Conservation (phyloP, 2,797 vertebrate genomes). For the Tragelaphus eurycerus region DNA sequence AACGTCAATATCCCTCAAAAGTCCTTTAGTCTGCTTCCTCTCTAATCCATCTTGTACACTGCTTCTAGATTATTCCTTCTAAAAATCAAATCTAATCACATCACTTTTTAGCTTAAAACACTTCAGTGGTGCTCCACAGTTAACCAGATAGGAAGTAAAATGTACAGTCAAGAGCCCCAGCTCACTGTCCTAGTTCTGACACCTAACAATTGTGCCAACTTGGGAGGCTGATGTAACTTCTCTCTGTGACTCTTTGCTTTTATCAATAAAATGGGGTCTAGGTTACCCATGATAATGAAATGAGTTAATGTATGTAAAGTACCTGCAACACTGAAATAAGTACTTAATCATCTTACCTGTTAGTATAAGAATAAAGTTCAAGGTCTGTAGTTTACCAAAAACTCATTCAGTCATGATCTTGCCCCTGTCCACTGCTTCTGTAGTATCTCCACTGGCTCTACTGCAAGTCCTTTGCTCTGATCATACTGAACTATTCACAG, state of each 20-base stretch:
- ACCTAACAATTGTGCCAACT: not conserved
- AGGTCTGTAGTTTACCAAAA: not conserved
- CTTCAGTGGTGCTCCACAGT: not conserved
- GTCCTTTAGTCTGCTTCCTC: not conserved
- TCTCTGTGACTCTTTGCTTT: not conserved
- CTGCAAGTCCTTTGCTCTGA: not conserved
- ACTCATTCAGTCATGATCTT: not conserved
- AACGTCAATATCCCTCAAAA: not conserved
- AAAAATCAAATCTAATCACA: not conserved
- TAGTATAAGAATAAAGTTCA: not conserved
- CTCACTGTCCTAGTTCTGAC: not conserved
- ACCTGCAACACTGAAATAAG: not conserved
- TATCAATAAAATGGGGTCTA: not conserved
- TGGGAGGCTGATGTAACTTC: not conserved
- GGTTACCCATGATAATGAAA: not conserved
- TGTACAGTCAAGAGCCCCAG: not conserved
- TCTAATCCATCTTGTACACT: not conserved
- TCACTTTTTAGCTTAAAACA: not conserved
- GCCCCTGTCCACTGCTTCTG: not conserved
- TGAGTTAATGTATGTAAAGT: not conserved
- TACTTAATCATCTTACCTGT: not conserved
- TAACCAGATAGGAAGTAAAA: not conserved
- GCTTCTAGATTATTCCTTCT: not conserved
- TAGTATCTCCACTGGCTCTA: not conserved
- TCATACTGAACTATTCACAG: not conserved